phyloP scores from a whole-genome alignment of 2,113 vertebrate genomes.

The Pitta sordida region DNA sequence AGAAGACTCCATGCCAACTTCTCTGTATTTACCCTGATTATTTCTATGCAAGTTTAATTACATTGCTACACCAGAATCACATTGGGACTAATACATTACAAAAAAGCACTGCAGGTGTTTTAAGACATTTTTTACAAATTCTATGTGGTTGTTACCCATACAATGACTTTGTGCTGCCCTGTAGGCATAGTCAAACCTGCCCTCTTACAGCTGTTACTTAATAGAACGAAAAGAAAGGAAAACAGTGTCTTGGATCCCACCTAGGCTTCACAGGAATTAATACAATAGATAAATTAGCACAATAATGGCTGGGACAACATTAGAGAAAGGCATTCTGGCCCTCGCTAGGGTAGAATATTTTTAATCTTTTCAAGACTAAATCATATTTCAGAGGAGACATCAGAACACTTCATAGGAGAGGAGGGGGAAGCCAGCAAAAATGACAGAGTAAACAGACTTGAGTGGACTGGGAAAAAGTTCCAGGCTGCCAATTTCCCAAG shows the following conservation, averaged over 20 bases:
- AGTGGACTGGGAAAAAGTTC: not conserved
- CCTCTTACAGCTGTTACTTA: not conserved
- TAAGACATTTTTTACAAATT: not conserved
- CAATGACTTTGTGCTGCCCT: not conserved
- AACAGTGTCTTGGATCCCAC: not conserved
- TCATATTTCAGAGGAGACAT: not conserved
- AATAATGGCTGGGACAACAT: not conserved
- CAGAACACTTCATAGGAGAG: not conserved
- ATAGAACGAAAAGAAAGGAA: not conserved
- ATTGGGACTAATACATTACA: not conserved
- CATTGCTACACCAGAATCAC: not conserved
- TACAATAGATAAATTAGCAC: not conserved
- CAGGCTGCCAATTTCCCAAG: not conserved
- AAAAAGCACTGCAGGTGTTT: not conserved
- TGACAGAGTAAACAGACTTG: not conserved
- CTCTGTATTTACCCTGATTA: not conserved
- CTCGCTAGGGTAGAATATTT: not conserved
- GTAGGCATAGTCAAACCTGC: not conserved
- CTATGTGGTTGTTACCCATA: not conserved
- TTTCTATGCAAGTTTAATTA: not conserved
- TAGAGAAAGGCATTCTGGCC: not conserved
- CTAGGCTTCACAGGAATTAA: not conserved
- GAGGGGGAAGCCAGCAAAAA: not conserved
- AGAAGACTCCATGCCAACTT: not conserved
- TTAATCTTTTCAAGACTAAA: not conserved